These are phyloP conservation scores for Amblyjoppa fuscipennis DNA, from an alignment of 2,888 invertebrate species.

Conservation along the genomic window DNA sequence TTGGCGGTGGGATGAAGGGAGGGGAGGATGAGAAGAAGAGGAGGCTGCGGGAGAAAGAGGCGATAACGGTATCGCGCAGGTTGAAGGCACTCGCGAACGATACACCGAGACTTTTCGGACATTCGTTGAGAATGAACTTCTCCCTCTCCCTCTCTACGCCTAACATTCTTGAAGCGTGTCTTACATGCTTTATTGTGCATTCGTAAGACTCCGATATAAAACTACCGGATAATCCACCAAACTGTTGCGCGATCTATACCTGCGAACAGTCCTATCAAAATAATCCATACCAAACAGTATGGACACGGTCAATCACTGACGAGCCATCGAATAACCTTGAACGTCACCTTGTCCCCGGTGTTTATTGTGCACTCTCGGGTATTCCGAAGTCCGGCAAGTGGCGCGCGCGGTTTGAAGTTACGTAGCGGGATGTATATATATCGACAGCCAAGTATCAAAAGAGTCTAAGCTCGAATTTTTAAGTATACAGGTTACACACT, in stretches of 20 bases:
- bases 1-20: constrained; percentile 6
- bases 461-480: neutral
- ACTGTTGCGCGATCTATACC: neutral
- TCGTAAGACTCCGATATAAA: neutral
- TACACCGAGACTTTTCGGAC: constrained; percentile 41
- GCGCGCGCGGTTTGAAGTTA: constrained; percentile 42
- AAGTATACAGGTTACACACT: neutral
- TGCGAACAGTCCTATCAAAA: neutral
- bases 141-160: neutral
- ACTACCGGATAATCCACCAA: neutral
- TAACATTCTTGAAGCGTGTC: constrained; percentile 9
- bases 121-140: constrained; percentile 17
- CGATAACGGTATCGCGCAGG: constrained; percentile 77
- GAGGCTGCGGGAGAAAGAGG: constrained; percentile 75
- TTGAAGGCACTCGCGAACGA: constrained; percentile 60
- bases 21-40: constrained; percentile 37
- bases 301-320: neutral
- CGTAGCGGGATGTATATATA: neutral
- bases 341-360: constrained; percentile 72
- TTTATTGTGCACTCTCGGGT: constrained; percentile 72
- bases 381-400: constrained; percentile 77
- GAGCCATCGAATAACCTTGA: constrained; percentile 61
- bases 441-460: neutral
- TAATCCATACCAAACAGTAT: neutral
- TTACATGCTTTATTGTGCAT: neutral